phyloP scores from a whole-genome alignment of 2,797 vertebrate species.

The Bryconaethiops microstoma region DNA sequence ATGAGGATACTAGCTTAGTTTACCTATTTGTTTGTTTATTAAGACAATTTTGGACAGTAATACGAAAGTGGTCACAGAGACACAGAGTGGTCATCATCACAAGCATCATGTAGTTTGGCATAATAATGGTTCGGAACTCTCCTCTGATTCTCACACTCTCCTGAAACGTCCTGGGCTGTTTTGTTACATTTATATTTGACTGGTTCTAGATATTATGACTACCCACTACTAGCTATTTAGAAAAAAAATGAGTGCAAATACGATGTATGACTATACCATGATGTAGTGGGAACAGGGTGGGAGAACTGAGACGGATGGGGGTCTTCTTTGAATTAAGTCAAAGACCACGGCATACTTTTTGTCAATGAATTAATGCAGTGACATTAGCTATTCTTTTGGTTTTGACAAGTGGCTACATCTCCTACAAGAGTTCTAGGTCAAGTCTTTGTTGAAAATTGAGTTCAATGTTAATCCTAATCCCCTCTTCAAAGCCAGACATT shows the following conservation, averaged over 20 bases:
- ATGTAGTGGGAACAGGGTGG: conserved; percentile 13
- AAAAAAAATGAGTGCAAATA: neutral
- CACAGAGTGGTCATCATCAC: too few species aligned
- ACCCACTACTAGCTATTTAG: neutral
- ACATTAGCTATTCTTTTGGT: conserved; percentile 56
- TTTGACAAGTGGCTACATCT: conserved; percentile 59
- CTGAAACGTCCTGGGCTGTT: neutral
- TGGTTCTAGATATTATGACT: neutral
- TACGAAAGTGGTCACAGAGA: conserved; percentile 2
- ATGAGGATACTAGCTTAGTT: conserved; percentile 49
- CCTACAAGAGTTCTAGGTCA: conserved; percentile 62
- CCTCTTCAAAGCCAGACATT: conserved; percentile 60
- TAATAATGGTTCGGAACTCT: neutral
- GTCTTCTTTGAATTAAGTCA: conserved; percentile 45
- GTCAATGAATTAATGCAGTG: conserved; percentile 55
- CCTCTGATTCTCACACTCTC: too few species aligned
- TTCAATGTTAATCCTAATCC: conserved; percentile 67
- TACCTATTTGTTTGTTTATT: conserved; percentile 45
- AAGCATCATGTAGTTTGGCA: neutral
- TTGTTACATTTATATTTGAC: neutral
- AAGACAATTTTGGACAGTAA: neutral
- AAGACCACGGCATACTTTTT: conserved; percentile 44
- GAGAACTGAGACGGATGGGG: conserved; percentile 38
- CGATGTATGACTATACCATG: neutral
- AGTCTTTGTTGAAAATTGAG: conserved; percentile 62